Percentiles rank a stretch among this genome's conserved stretches.
Evolutionary conservation across 2,113 vertebrate species (phyloP).

Genomic region (Emydura subglobosa): DNA sequence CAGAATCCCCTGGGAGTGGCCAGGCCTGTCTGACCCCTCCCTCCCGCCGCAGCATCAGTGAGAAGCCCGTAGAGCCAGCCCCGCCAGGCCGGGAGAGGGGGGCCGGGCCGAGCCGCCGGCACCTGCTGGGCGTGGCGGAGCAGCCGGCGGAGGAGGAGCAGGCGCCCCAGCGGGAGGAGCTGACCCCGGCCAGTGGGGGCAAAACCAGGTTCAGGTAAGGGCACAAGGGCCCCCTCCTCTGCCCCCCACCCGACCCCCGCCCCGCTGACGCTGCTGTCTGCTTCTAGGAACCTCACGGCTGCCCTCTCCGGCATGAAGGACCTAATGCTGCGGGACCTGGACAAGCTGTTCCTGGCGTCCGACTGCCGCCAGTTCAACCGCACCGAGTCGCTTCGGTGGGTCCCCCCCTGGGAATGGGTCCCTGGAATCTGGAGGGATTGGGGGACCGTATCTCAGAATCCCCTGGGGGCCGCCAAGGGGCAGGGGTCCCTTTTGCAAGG

Average conservation of each 20-base stretch:
- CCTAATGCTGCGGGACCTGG: slow-evolving; percentile 87
- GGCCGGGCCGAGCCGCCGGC: slow-evolving; percentile 73
- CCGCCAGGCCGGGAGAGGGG: slow-evolving; percentile 58
- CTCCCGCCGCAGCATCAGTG: slow-evolving; percentile 81
- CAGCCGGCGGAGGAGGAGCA: background rate
- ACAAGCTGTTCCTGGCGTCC: slow-evolving; percentile 87
- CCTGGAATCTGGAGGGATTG: background rate
- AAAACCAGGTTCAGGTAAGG: slow-evolving; percentile 57
- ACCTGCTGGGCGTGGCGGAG: slow-evolving; percentile 78
- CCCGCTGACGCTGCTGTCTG: background rate
- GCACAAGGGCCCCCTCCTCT: background rate
- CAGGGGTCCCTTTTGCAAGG: too few species aligned
- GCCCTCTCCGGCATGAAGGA: slow-evolving; percentile 87
- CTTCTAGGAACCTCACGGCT: slow-evolving; percentile 84
- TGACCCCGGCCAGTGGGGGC: background rate
- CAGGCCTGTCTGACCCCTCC: too few species aligned
- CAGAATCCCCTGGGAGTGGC: background rate
- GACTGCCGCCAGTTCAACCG: slow-evolving; percentile 93
- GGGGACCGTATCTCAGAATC: background rate
- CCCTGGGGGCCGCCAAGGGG: background rate
- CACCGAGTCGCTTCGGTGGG: slow-evolving; percentile 90
- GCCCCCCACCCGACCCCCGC: too few species aligned
- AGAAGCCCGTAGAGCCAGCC: slow-evolving; percentile 68
- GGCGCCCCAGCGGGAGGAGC: background rate
- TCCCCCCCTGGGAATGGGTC: background rate